Percentiles rank a stretch among this genome's conserved stretches.
Evolutionary conservation across 2,888 invertebrate genomes (phyloP).

Genomic region (Campoplex nolae): DNA sequence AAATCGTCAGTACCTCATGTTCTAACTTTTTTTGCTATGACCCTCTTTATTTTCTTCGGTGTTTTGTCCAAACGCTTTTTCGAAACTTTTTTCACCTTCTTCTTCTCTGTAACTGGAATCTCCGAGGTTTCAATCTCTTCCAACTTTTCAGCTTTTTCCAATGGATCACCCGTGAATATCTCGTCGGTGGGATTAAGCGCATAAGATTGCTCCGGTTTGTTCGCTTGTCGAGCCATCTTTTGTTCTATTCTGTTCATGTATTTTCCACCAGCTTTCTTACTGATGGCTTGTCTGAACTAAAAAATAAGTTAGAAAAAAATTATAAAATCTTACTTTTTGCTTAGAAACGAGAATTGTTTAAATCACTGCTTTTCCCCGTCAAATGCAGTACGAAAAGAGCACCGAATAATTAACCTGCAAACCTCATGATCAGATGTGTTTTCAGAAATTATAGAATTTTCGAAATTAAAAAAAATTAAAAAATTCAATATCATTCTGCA

Average conservation of each 20-base stretch:
- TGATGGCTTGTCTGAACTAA: slow-evolving; percentile 90
- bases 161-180: slow-evolving; percentile 89
- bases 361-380: too few species aligned
- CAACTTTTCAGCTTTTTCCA: slow-evolving; percentile 87
- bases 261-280: slow-evolving; percentile 89
- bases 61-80: slow-evolving; percentile 52
- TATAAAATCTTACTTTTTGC: neutral
- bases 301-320: slow-evolving; percentile 71
- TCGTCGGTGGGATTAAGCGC: slow-evolving; percentile 90
- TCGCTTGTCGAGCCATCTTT: slow-evolving; percentile 90
- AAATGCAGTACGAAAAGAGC: too few species aligned
- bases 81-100: slow-evolving; percentile 72
- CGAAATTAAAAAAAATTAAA: too few species aligned
- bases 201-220: slow-evolving; percentile 90
- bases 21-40: slow-evolving; percentile 53
- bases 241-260: slow-evolving; percentile 93
- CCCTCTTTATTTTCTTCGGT: slow-evolving; percentile 47
- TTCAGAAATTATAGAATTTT: too few species aligned
- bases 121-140: slow-evolving; percentile 65
- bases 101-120: slow-evolving; percentile 16
- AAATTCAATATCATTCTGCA: too few species aligned
- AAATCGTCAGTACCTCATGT: slow-evolving; percentile 34
- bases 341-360: too few species aligned
- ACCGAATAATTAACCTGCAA: too few species aligned
- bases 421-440: too few species aligned